Conservation (phyloP, 2,888 invertebrate genomes). For the Hypercompe scribonia region DNA sequence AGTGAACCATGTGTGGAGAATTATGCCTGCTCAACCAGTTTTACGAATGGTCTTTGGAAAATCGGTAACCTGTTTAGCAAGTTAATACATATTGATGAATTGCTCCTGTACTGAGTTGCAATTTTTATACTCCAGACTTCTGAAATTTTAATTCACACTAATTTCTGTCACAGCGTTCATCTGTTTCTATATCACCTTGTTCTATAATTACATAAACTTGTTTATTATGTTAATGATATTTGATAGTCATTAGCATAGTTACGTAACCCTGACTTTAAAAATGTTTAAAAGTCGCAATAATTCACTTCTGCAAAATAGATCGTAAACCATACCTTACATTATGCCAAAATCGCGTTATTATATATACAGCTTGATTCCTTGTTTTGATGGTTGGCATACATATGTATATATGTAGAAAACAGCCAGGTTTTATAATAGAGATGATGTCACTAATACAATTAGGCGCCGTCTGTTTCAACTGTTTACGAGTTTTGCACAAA, state of each 20-base stretch:
- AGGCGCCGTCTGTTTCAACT: conserved; percentile 34
- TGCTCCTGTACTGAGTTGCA: conserved; percentile 25
- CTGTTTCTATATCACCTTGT: conserved; percentile 26
- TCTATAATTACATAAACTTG: conserved; percentile 27
- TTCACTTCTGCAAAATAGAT: conserved; percentile 41
- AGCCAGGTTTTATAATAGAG: conserved; percentile 50
- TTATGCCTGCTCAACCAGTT: conserved; percentile 54
- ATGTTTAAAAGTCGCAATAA: conserved; percentile 39
- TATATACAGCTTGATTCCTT: conserved; percentile 34
- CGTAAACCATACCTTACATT: conserved; percentile 54
- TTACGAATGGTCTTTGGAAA: conserved; percentile 53
- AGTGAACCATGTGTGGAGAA: conserved; percentile 46
- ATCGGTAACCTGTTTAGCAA: conserved; percentile 58
- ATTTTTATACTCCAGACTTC: neutral
- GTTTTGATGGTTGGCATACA: conserved; percentile 45
- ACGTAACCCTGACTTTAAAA: conserved; percentile 22
- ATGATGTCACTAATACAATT: conserved; percentile 66
- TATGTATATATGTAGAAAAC: conserved; percentile 33
- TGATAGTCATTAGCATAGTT: neutral
- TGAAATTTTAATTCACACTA: neutral
- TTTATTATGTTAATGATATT: conserved; percentile 25
- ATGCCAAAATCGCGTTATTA: conserved; percentile 54
- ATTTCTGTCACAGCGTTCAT: neutral
- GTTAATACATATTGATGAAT: conserved; percentile 50
- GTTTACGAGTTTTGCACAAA: conserved; percentile 55